Conservation (phyloP, 2,888 invertebrate genomes). For the Chalcis sispes region DNA sequence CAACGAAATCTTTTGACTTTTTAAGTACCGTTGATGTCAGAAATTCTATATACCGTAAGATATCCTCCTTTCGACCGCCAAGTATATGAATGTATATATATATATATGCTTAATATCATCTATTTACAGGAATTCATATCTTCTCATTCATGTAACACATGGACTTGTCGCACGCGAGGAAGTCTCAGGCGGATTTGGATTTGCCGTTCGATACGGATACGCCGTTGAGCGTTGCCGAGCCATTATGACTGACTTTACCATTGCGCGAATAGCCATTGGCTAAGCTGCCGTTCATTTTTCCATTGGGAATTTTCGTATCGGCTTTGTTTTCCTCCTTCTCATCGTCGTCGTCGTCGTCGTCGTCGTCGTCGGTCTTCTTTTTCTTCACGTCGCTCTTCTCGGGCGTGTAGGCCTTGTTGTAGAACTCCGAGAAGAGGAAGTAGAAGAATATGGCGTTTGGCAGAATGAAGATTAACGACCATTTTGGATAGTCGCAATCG, state of each 20-base stretch:
- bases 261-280: slow-evolving; percentile 13
- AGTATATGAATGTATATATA: slow-evolving; percentile 2
- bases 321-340: background rate
- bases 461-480: slow-evolving; percentile 88
- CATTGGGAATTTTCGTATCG: background rate
- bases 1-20: no score
- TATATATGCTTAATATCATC: slow-evolving; percentile 11
- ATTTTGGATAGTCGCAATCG: slow-evolving; percentile 92
- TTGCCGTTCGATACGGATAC: slow-evolving; percentile 22
- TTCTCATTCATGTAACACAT: background rate
- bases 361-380: slow-evolving; percentile 39
- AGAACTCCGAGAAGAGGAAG: slow-evolving; percentile 94
- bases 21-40: background rate
- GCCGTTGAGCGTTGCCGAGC: background rate
- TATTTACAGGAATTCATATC: slow-evolving; percentile 35
- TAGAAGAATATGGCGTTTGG: slow-evolving; percentile 96
- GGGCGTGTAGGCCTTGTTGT: slow-evolving; percentile 84
- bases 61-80: background rate
- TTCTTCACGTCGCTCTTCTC: slow-evolving; percentile 49
- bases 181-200: slow-evolving; percentile 14
- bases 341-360: slow-evolving; percentile 15
- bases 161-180: background rate
- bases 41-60: background rate
- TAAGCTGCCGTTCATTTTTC: slow-evolving; percentile 5
- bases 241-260: slow-evolving; percentile 9